Evolutionary conservation across 23 tunicate species (phyloP).

Genomic region (Oikopleura dioica): DNA sequence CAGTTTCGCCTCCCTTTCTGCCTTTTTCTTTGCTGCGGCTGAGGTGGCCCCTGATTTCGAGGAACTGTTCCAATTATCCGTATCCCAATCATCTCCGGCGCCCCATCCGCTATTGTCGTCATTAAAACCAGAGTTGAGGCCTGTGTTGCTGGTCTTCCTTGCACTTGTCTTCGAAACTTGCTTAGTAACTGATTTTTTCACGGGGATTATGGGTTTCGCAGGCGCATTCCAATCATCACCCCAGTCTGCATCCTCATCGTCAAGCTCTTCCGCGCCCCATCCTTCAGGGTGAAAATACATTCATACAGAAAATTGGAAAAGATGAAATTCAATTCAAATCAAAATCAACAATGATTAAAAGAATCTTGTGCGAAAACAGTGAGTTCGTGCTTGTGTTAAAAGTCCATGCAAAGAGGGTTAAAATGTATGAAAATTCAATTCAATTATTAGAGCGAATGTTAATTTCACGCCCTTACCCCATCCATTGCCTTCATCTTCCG

Average conservation of each 20-base stretch:
- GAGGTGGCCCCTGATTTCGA: background rate
- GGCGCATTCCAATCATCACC: constrained; percentile 18
- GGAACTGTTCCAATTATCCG: background rate
- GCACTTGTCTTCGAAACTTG: background rate
- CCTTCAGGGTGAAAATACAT: background rate
- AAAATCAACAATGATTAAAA: too few relatives aligned
- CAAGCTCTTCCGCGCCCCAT: constrained; percentile 11
- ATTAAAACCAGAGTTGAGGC: too few relatives aligned
- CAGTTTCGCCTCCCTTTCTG: background rate
- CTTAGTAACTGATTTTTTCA: background rate
- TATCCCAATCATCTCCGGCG: background rate
- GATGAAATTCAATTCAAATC: too few relatives aligned
- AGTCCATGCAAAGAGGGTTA: too few relatives aligned
- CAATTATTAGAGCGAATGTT: background rate
- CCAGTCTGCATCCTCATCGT: constrained; percentile 29
- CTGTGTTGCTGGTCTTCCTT: too few relatives aligned
- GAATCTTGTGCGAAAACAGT: too few relatives aligned
- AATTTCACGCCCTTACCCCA: constrained; percentile 11
- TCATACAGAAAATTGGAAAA: background rate
- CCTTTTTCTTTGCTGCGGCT: background rate
- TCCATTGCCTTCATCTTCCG: background rate
- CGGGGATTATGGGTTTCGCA: background rate
- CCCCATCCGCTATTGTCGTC: too few relatives aligned
- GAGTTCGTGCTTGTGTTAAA: too few relatives aligned
- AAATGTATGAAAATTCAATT: background rate